A percentile compares a stretch with the other conserved stretches of the same genome.
Evolutionary conservation across 2,888 invertebrate genomes (phyloP).

Genomic region (Odontocerum albicorne): DNA sequence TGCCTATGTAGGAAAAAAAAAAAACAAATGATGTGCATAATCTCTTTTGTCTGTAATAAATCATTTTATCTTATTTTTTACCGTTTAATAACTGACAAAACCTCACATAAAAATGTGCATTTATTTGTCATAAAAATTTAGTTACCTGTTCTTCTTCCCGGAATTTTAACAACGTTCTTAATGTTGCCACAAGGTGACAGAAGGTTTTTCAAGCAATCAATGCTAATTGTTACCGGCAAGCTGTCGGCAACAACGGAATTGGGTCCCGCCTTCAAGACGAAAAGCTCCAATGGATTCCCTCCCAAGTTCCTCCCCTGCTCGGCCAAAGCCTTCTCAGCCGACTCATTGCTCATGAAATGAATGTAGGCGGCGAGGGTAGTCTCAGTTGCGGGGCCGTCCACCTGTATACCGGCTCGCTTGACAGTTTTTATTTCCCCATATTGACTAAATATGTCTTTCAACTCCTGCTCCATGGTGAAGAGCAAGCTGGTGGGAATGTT

Average conservation of each 20-base stretch:
- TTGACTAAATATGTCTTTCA: slow-evolving; percentile 20
- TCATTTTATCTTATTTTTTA: not conserved
- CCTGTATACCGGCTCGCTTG: slow-evolving; percentile 16
- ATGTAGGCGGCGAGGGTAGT: slow-evolving; percentile 22
- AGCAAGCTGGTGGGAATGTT: slow-evolving; percentile 19
- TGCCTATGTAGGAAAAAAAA: too few species aligned
- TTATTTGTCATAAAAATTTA: not conserved
- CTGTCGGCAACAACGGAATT: slow-evolving; percentile 16
- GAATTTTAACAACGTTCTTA: slow-evolving; percentile 20
- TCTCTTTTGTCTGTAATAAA: not conserved
- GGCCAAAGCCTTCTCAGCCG: slow-evolving; percentile 20
- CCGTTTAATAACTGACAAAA: not conserved
- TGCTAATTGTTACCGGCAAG: slow-evolving; percentile 20
- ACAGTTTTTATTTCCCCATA: slow-evolving; percentile 21
- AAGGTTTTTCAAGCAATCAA: slow-evolving; percentile 24
- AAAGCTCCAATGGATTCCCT: slow-evolving; percentile 14
- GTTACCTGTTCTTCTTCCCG: slow-evolving; percentile 25
- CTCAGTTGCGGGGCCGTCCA: slow-evolving; percentile 4
- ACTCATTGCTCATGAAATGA: slow-evolving; percentile 9
- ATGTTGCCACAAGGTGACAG: slow-evolving; percentile 22
- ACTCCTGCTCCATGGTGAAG: slow-evolving; percentile 17
- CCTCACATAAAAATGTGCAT: not conserved
- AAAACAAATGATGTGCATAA: too few species aligned
- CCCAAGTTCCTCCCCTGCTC: slow-evolving; percentile 17
- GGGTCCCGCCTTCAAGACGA: slow-evolving; percentile 18